Evolutionary conservation across 2,888 invertebrate genomes (phyloP), one percentile per base, ranked within the genome.

Genomic region (Eueremaeus valkanovi): DNA sequence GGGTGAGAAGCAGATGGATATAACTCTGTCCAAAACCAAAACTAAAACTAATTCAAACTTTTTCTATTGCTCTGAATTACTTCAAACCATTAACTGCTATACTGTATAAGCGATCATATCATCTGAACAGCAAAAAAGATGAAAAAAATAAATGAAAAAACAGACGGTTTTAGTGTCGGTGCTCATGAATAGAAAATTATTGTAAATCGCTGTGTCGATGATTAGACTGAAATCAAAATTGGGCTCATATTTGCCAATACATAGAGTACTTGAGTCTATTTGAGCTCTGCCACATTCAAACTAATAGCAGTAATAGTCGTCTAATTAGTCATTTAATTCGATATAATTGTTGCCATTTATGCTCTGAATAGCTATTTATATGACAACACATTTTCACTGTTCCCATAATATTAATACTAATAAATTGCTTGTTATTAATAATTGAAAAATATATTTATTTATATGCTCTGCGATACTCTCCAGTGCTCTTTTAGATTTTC

Each of bases 1-100:
- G 66, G 40, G 31, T 66, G 66, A 66, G 36, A 66, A 66, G 66
- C 66, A 66, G 66, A 66, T 66, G 66, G n/a, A 51, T 51, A 51
- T 45, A 13, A 45, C n/a, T n/a, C n/a, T n/a, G n/a, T n/a, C n/a
- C n/a, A n/a, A n/a, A n/a, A n/a, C n/a, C n/a, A 9, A 24, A 21
- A 58, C 21, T 24, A 27, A n/a, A 21, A 29, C 29, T 29, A 58
- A 29, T 58, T 27, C 27, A 27, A 24, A 18, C 18, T 8, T 29
- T 66, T 66, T 18, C 36, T 66, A 31, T 40, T 66, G 40, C 66
- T 66, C n/a, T 13, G 36, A 66, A 66, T 36, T 18, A 36, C 40
- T 66, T 33, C 16, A 66, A 66, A 31, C 66, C 18, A 66, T 66
- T 66, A 66, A 66, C 33, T 36, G 21, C 9, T 40, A 40, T 21